Evolutionary conservation across 2,113 vertebrate genomes (phyloP).

Genomic region (Synchiropus splendidus): DNA sequence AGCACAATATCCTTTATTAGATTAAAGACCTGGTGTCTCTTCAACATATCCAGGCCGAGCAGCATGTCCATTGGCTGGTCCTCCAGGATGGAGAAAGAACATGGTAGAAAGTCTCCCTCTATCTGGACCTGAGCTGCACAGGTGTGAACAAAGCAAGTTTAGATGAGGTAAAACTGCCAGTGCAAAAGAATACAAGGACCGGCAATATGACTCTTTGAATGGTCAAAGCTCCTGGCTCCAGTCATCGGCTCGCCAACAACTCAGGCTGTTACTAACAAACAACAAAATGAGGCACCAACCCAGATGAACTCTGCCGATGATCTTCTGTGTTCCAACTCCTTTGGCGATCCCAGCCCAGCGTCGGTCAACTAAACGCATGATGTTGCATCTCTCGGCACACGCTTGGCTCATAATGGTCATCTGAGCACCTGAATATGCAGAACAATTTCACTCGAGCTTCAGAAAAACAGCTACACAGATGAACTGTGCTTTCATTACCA

Average conservation of each 20-base stretch:
- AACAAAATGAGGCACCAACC: conserved; percentile 59
- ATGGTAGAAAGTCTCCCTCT: conserved; percentile 92
- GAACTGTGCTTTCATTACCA: too few relatives aligned
- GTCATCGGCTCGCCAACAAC: not conserved
- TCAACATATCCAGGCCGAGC: conserved; percentile 95
- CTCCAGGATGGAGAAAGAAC: conserved; percentile 96
- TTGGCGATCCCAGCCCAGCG: conserved; percentile 97
- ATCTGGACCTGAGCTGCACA: conserved; percentile 94
- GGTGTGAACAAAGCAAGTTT: not conserved
- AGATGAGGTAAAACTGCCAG: not conserved
- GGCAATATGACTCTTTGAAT: not conserved
- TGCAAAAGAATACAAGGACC: not conserved
- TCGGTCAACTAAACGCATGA: conserved; percentile 95
- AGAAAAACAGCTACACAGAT: not conserved
- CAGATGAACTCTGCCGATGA: conserved; percentile 94
- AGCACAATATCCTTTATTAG: too few relatives aligned
- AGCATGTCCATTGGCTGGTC: conserved; percentile 99
- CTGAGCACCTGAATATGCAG: conserved; percentile 77
- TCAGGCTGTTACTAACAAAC: not conserved
- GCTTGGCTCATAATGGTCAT: conserved; percentile 99
- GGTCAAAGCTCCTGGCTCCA: too few relatives aligned
- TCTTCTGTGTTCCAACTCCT: conserved; percentile 96
- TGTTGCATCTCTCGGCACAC: conserved; percentile 95
- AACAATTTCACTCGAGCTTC: not conserved
- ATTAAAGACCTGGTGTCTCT: conserved; percentile 89